Percentiles rank a stretch among this genome's conserved stretches.
Conservation (phyloP, 2,113 vertebrate genomes). For the Shinisaurus crocodilurus region DNA sequence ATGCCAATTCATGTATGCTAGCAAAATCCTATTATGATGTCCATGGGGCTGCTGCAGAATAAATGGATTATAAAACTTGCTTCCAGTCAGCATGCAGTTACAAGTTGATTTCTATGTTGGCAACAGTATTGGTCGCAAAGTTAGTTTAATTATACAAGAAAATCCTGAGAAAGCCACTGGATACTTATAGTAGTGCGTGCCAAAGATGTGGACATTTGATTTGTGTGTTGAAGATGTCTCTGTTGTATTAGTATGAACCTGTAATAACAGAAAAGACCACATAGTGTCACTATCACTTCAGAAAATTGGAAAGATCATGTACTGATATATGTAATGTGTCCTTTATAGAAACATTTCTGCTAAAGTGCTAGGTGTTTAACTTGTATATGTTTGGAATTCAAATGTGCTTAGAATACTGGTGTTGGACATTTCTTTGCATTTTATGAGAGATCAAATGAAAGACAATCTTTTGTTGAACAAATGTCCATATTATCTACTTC, state of each 20-base stretch:
- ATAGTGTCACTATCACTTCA: slow-evolving; percentile 78
- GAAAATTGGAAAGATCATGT: slow-evolving; percentile 47
- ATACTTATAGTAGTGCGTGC: not conserved
- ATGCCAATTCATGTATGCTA: not conserved
- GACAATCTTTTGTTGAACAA: not conserved
- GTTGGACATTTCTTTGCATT: not conserved
- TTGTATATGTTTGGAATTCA: slow-evolving; percentile 27
- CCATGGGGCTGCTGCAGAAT: not conserved
- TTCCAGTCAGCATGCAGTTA: not conserved
- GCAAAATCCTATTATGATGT: not conserved
- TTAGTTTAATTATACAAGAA: not conserved
- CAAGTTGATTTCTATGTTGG: not conserved
- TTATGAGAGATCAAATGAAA: not conserved
- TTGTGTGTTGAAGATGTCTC: slow-evolving; percentile 26
- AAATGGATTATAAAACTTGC: not conserved
- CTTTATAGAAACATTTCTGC: slow-evolving; percentile 5
- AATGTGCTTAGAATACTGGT: slow-evolving; percentile 17
- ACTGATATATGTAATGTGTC: not conserved
- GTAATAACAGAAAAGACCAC: slow-evolving; percentile 65
- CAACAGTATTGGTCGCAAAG: not conserved
- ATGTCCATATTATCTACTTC: not conserved
- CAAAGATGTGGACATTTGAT: slow-evolving; percentile 9
- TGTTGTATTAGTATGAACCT: slow-evolving; percentile 10
- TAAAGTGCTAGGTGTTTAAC: not conserved
- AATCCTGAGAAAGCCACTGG: not conserved